Conservation (phyloP, 1,140 invertebrate species). For the Drosophila equinoxialis region DNA sequence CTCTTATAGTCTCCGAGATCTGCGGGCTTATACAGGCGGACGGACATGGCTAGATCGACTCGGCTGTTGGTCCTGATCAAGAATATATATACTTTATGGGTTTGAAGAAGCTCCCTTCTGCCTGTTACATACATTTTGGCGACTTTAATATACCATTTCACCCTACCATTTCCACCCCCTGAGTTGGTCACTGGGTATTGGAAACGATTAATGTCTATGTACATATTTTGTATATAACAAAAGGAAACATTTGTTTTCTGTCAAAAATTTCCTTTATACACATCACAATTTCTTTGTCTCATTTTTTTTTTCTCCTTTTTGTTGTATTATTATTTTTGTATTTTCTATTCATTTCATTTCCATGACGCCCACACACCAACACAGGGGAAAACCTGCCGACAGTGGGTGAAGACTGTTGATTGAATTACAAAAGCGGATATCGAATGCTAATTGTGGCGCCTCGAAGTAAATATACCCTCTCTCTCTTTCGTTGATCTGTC, state of each 20-base stretch:
- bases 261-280: conserved; percentile 75
- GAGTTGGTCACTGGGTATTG: not conserved
- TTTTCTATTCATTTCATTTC: conserved; percentile 15
- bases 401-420: conserved; percentile 68
- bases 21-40: too few relatives aligned
- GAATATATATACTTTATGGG: too few relatives aligned
- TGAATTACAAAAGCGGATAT: conserved; percentile 60
- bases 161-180: too few relatives aligned
- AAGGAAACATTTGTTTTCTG: conserved; percentile 77
- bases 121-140: too few relatives aligned
- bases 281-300: conserved; percentile 55
- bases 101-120: too few relatives aligned
- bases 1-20: too few relatives aligned
- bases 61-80: too few relatives aligned
- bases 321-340: conserved; percentile 28
- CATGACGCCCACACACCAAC: conserved; percentile 36
- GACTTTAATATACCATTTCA: too few relatives aligned
- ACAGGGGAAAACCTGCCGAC: conserved; percentile 25
- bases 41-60: too few relatives aligned
- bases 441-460: conserved; percentile 6
- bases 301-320: not conserved
- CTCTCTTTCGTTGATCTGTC: too few relatives aligned
- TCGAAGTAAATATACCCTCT: conserved; percentile 3
- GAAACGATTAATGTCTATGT: not conserved
- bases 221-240: conserved; percentile 5